phyloP scores from a whole-genome alignment of 1,140 invertebrate genomes.

The Mya arenaria region DNA sequence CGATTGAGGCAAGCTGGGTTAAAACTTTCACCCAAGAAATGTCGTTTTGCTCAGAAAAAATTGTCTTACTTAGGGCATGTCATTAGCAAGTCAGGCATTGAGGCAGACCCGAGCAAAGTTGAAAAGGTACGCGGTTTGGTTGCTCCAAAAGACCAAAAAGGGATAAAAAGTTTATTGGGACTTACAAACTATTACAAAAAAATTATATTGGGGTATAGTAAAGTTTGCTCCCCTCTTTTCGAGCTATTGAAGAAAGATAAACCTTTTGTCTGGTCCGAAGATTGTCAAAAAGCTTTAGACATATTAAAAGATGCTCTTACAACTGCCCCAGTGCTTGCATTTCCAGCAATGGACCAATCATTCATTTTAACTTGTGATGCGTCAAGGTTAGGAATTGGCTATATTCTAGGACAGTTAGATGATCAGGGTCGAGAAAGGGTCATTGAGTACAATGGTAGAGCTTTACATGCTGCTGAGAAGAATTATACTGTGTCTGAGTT shows the following conservation, averaged over 20 bases:
- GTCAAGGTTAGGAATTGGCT: not conserved
- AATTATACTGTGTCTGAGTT: slow-evolving; percentile 16
- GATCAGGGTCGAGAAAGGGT: not conserved
- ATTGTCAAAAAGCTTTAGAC: slow-evolving; percentile 11
- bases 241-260: slow-evolving; percentile 4
- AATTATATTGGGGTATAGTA: not conserved
- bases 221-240: not conserved
- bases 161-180: slow-evolving; percentile 12
- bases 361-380: slow-evolving; percentile 31
- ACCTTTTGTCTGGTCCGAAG: not conserved
- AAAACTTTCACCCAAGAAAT: slow-evolving; percentile 29
- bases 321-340: not conserved
- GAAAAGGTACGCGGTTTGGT: slow-evolving; percentile 3
- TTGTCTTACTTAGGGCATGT: slow-evolving; percentile 13
- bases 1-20: not conserved
- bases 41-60: slow-evolving; percentile 29
- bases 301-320: not conserved
- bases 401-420: slow-evolving; percentile 17
- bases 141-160: slow-evolving; percentile 22
- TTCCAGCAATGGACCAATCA: not conserved
- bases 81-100: slow-evolving; percentile 16
- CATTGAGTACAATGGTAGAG: slow-evolving; percentile 14
- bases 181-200: slow-evolving; percentile 18
- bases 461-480: slow-evolving; percentile 14
- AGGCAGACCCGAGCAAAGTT: slow-evolving; percentile 2